phyloP scores from a whole-genome alignment of 2,797 vertebrate species.

The Tinamus major region DNA sequence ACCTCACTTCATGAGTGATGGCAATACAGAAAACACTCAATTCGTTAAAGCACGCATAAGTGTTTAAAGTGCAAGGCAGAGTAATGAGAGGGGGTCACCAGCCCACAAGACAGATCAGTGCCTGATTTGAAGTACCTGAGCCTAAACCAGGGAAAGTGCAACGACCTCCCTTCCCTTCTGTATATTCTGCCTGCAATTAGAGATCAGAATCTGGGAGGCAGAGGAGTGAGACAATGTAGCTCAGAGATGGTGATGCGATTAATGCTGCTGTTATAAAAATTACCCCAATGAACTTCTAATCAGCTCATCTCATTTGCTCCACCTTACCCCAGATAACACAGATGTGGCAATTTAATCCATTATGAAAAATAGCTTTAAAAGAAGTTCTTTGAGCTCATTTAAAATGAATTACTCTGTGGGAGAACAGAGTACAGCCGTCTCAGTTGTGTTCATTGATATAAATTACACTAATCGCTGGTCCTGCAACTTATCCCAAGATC shows the following conservation, averaged over 20 bases:
- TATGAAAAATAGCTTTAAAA: neutral
- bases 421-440: neutral
- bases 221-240: neutral
- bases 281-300: neutral
- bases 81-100: neutral
- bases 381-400: accelerated
- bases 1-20: neutral
- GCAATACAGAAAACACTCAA: neutral
- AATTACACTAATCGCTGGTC: neutral
- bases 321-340: conserved; percentile 15
- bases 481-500: neutral
- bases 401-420: neutral
- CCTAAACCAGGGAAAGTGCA: neutral
- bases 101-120: neutral
- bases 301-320: conserved; percentile 18
- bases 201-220: neutral
- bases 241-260: neutral
- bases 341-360: neutral
- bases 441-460: neutral
- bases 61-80: neutral
- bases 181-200: neutral
- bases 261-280: conserved; percentile 8
- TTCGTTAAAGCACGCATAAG: neutral
- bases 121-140: neutral
- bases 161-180: neutral